Conservation (phyloP, 2,797 vertebrate genomes). For the Gymnopithys bicolor region DNA sequence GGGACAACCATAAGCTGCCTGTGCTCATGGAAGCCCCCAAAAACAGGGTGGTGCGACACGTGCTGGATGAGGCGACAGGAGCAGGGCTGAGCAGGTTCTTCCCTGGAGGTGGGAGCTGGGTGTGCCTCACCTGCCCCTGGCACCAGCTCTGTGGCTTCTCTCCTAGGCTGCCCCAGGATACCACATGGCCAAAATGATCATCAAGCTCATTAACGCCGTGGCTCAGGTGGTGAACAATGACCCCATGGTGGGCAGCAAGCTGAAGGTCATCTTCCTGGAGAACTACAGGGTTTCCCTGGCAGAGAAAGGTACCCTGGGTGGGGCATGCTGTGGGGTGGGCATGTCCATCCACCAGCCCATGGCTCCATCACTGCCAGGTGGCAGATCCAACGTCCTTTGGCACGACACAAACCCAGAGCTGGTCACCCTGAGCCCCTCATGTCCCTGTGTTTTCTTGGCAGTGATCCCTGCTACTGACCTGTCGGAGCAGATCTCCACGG, state of each 20-base stretch:
- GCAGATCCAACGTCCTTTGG: fast-evolving
- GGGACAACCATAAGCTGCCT: not conserved
- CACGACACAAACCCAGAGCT: fast-evolving
- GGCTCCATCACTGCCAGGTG: not conserved
- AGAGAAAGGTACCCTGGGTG: conserved; percentile 86
- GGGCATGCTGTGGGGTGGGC: fast-evolving
- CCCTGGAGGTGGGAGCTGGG: not conserved
- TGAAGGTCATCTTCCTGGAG: conserved; percentile 95
- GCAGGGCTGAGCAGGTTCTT: not conserved
- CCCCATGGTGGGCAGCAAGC: conserved; percentile 85
- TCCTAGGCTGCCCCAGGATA: conserved; percentile 94
- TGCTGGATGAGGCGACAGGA: not conserved
- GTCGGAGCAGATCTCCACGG: conserved; percentile 97
- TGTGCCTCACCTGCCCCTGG: not conserved
- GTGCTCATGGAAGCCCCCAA: not conserved
- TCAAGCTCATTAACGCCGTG: conserved; percentile 92
- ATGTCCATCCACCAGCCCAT: not conserved
- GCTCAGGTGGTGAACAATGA: conserved; percentile 92
- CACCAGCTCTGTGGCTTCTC: not conserved
- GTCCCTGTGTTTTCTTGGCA: conserved; percentile 50
- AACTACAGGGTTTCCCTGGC: conserved; percentile 97
- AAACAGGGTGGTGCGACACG: fast-evolving
- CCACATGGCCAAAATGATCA: conserved; percentile 97
- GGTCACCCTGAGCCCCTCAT: not conserved
- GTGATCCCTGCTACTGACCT: conserved; percentile 96